These are phyloP conservation scores for Zoanthus sociatus DNA, from an alignment of 92 coral and sea anemone genomes.

Conservation along the genomic window DNA sequence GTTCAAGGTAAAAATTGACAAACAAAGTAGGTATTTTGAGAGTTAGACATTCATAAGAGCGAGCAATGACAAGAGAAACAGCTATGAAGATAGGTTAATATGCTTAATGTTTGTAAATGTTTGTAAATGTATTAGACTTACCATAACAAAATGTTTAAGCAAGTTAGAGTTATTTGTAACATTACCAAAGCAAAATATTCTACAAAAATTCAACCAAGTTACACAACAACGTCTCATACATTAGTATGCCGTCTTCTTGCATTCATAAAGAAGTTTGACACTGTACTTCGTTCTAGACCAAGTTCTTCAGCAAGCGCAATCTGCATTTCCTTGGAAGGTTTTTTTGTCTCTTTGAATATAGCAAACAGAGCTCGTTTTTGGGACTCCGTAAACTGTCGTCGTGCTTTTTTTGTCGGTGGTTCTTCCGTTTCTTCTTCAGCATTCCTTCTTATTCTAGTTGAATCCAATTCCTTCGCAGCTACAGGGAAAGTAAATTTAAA, in stretches of 20 bases:
- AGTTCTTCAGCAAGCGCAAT: constrained; percentile 90
- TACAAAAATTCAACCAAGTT: background rate
- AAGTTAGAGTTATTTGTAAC: too few species aligned
- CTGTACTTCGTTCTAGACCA: constrained; percentile 80
- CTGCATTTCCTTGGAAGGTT: constrained; percentile 90
- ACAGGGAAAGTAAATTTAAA: background rate
- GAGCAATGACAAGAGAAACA: too few species aligned
- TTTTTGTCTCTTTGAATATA: constrained; percentile 89
- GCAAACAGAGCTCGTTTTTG: constrained; percentile 90
- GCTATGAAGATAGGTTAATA: too few species aligned
- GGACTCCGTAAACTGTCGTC: constrained; percentile 84
- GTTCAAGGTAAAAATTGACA: too few species aligned
- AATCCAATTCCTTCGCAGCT: constrained; percentile 88
- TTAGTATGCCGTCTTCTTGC: constrained; percentile 88
- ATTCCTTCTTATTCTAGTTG: constrained; percentile 61
- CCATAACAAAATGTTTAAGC: too few species aligned
- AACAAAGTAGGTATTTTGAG: too few species aligned
- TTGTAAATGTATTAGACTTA: too few species aligned
- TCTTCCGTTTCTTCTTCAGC: constrained; percentile 45
- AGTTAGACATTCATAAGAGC: too few species aligned
- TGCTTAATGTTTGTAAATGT: too few species aligned
- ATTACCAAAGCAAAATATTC: background rate
- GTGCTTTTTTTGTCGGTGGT: constrained; percentile 64
- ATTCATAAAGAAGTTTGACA: constrained; percentile 92
- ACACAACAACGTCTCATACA: constrained; percentile 7